Conservation (phyloP, 2,888 invertebrate species). For the Drosophila nr. medialis region DNA sequence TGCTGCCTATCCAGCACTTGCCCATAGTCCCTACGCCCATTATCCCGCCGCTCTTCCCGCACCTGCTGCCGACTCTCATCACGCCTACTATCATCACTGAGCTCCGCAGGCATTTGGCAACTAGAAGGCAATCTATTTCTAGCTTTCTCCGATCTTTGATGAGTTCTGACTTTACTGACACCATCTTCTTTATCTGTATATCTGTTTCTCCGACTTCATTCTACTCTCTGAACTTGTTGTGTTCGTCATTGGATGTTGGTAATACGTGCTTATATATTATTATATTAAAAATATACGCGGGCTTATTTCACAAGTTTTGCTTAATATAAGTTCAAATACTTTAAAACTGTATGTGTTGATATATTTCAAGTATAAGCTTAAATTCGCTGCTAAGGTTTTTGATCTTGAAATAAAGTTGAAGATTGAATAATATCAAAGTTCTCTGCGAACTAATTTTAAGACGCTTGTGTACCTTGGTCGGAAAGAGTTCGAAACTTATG, state of each 20-base stretch:
- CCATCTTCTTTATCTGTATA: background rate
- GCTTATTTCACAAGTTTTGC: slow-evolving; percentile 35
- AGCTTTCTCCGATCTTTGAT: slow-evolving; percentile 19
- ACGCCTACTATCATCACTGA: slow-evolving; percentile 78
- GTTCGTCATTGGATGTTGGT: slow-evolving; percentile 61
- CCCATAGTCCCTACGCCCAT: slow-evolving; percentile 76
- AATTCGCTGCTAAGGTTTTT: slow-evolving; percentile 47
- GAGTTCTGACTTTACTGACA: slow-evolving; percentile 4
- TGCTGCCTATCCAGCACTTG: slow-evolving; percentile 80
- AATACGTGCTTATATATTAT: slow-evolving; percentile 33
- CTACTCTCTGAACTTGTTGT: slow-evolving; percentile 41
- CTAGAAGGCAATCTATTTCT: slow-evolving; percentile 49
- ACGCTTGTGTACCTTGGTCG: background rate
- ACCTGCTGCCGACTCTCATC: slow-evolving; percentile 64
- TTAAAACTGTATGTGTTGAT: slow-evolving; percentile 73
- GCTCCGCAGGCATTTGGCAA: slow-evolving; percentile 14
- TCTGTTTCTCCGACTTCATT: slow-evolving; percentile 11
- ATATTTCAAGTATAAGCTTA: slow-evolving; percentile 64
- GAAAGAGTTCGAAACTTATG: background rate
- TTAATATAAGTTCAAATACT: slow-evolving; percentile 24
- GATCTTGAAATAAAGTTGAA: slow-evolving; percentile 39
- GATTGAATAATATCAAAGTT: background rate
- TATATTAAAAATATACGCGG: slow-evolving; percentile 8
- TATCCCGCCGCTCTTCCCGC: slow-evolving; percentile 63
- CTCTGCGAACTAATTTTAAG: background rate